phyloP scores from a whole-genome alignment of 2,113 vertebrate genomes.

The Quiscalus mexicanus region DNA sequence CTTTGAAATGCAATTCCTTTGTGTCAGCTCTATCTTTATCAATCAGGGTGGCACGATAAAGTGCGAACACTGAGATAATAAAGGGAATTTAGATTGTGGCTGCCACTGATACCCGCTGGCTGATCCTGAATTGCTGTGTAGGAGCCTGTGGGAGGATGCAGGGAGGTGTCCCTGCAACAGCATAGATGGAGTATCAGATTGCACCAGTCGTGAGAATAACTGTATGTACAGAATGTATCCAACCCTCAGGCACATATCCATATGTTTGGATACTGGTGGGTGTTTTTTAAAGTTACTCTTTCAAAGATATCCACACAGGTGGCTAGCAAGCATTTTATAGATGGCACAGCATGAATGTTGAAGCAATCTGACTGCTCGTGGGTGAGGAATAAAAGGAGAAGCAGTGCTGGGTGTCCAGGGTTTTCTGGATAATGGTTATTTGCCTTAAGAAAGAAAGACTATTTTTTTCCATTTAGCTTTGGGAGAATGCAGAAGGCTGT shows the following conservation, averaged over 20 bases:
- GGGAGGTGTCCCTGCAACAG: neutral
- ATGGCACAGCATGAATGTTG: conserved; percentile 15
- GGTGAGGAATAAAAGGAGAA: conserved; percentile 22
- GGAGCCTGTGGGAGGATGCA: neutral
- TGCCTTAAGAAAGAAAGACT: neutral
- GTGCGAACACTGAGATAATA: neutral
- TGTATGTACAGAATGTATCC: conserved; percentile 24
- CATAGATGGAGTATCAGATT: neutral
- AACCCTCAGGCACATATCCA: conserved; percentile 46
- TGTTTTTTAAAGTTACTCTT: conserved; percentile 57
- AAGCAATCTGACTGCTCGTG: neutral
- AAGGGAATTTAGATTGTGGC: neutral
- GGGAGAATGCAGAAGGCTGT: neutral
- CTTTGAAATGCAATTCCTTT: neutral
- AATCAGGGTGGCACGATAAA: neutral
- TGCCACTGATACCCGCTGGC: neutral
- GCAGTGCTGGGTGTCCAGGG: neutral
- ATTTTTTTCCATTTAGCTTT: neutral
- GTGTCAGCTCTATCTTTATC: neutral
- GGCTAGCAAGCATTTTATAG: conserved; percentile 37
- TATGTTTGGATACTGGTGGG: conserved; percentile 60
- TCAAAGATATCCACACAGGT: conserved; percentile 62
- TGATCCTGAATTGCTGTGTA: neutral
- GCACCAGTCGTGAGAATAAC: conserved; percentile 11
- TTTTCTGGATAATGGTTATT: conserved; percentile 12